Evolutionary conservation across 2,888 invertebrate genomes (phyloP), one percentile per base, ranked within the genome.

Genomic region (Leptopilina syphax): DNA sequence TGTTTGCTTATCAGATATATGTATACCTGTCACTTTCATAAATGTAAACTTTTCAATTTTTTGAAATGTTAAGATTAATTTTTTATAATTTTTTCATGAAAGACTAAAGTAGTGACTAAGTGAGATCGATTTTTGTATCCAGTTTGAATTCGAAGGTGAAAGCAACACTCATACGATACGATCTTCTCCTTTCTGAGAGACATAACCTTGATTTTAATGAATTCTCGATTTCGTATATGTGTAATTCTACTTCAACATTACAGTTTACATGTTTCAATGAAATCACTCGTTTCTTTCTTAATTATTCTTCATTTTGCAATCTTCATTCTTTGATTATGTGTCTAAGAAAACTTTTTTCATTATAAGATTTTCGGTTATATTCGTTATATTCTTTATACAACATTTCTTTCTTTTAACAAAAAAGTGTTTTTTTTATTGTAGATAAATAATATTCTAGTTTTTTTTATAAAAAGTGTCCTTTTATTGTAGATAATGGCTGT

Each of bases 401-500:
- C 0, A 27, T 27, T 27, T 3, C 1, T 27, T 34, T 34, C 34
- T 34, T 34, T 34, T 34, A 34, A 34, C 34, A 34, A 34, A 34
- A 34, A 34, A 34, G 34, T 34, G 34, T 34, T 34, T 34, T 34
- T 3, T 34, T 34, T 34, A 34, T 34, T 34, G 34, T 34, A 34
- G 34, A 34, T 34, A 34, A 34, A 34, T 34, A 34, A 34, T 34
- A 34, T 3, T 34, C 3, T 34, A 34, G 34, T 44, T 24, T 47
- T 68, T 2, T 18, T 4, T 10, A 70, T 24, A 13, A 10, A 7
- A 5, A 54, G 24, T 70, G 50, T 27, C 6, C 8, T 70, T 27
- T 27, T 27, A 3, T 27, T 57, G 34, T n/a, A 57, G n/a, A n/a
- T 73, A 70, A 97, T 97, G 97, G 96, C 96, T 93, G 96, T 96